These are phyloP conservation scores for Pterocles burchelli DNA, from an alignment of 2,113 vertebrate genomes.

Conservation along the genomic window DNA sequence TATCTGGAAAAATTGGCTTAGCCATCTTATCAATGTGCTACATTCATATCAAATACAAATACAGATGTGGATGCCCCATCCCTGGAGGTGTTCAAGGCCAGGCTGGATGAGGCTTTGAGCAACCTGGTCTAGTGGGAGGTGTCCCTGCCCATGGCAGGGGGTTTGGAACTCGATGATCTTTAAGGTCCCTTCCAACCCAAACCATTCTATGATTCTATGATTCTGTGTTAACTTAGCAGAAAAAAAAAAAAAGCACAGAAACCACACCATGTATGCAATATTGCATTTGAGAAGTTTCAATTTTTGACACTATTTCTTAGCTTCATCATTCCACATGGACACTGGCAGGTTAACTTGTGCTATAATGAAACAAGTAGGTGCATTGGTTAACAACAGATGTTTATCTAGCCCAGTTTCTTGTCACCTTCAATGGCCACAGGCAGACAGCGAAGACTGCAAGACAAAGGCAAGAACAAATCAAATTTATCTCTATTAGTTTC, in stretches of 20 bases:
- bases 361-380: not conserved
- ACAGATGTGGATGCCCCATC: too few species aligned
- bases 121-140: too few species aligned
- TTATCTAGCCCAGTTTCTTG: not conserved
- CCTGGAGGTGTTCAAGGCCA: too few species aligned
- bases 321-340: not conserved
- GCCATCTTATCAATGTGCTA: not conserved
- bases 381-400: not conserved
- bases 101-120: too few species aligned
- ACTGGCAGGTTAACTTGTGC: not conserved
- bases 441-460: not conserved
- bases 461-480: not conserved
- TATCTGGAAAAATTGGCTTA: not conserved
- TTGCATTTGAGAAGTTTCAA: not conserved
- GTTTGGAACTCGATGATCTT: too few species aligned
- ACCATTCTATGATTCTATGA: too few species aligned
- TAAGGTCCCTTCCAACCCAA: too few species aligned
- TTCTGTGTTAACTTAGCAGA: not conserved
- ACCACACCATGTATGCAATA: not conserved
- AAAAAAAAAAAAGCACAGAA: not conserved
- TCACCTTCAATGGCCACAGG: not conserved
- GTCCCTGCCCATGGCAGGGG: too few species aligned
- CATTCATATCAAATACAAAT: not conserved
- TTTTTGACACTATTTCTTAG: not conserved
- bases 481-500: not conserved